Evolutionary conservation across 2,113 vertebrate genomes (phyloP).

Genomic region (Phycodurus eques): DNA sequence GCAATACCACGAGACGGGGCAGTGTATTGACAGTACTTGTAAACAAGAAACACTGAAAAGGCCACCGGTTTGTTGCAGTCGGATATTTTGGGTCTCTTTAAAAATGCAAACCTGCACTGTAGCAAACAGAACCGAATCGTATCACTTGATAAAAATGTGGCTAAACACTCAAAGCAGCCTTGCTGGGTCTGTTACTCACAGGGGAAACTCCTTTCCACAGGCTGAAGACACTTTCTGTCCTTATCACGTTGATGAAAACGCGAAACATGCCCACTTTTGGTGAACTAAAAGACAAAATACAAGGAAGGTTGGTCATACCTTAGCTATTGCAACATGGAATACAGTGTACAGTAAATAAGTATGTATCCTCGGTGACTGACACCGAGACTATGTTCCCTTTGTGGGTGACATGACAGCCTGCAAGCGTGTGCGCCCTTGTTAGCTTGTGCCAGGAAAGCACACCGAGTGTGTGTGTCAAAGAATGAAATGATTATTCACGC

Average conservation of each 20-base stretch:
- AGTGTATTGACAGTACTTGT: no score
- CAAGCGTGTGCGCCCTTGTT: neutral
- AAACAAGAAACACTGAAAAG: no score
- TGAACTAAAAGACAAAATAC: conserved; percentile 65
- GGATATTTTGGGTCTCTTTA: no score
- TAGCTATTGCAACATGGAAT: neutral
- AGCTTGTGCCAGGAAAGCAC: neutral
- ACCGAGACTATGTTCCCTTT: neutral
- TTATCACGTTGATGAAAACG: conserved; percentile 81
- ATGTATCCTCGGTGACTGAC: neutral
- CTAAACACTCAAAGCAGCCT: neutral
- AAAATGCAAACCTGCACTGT: no score
- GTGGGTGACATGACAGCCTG: neutral
- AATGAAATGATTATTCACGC: neutral
- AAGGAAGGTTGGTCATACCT: conserved; percentile 1
- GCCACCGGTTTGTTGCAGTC: no score
- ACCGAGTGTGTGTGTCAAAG: no score
- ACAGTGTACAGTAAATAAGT: neutral
- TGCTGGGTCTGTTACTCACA: conserved; percentile 70
- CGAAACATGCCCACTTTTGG: conserved; percentile 81
- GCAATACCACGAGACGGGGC: no score
- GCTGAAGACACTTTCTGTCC: conserved; percentile 85
- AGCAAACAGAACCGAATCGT: no score
- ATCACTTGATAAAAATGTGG: neutral
- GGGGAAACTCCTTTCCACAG: conserved; percentile 95